A percentile compares a stretch with the other conserved stretches of the same genome.
Evolutionary conservation across 2,797 vertebrate genomes (phyloP).

Genomic region (Phrynocephalus vlangalii): DNA sequence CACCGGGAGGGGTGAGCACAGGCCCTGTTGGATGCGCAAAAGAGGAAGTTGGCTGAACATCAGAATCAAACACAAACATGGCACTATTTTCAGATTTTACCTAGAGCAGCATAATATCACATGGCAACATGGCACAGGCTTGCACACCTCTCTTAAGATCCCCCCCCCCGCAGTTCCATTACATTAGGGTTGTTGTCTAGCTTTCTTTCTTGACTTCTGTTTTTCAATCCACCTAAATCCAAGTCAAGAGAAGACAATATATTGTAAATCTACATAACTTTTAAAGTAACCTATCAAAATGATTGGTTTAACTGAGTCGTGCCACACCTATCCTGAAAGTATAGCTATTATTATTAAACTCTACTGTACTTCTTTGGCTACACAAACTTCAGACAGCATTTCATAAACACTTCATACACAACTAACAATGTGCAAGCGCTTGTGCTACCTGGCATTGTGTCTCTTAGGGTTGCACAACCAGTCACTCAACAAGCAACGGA

Average conservation of each 20-base stretch:
- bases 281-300: neutral
- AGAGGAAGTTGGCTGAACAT: no score
- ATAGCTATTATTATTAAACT: neutral
- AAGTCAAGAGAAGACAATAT: neutral
- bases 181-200: no score
- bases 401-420: no score
- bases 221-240: neutral
- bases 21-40: neutral
- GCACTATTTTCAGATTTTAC: neutral
- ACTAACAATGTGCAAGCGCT: no score
- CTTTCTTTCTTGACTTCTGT: neutral
- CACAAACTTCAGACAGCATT: no score
- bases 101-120: neutral
- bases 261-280: neutral
- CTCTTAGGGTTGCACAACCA: no score
- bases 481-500: no score
- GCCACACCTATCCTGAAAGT: no score
- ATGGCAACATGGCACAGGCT: neutral
- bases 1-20: no score
- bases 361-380: neutral
- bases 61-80: neutral
- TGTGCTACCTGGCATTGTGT: no score
- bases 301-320: neutral
- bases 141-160: neutral
- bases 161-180: no score